phyloP scores from a whole-genome alignment of 1,140 invertebrate species.

The Archegozetes longisetosus region DNA sequence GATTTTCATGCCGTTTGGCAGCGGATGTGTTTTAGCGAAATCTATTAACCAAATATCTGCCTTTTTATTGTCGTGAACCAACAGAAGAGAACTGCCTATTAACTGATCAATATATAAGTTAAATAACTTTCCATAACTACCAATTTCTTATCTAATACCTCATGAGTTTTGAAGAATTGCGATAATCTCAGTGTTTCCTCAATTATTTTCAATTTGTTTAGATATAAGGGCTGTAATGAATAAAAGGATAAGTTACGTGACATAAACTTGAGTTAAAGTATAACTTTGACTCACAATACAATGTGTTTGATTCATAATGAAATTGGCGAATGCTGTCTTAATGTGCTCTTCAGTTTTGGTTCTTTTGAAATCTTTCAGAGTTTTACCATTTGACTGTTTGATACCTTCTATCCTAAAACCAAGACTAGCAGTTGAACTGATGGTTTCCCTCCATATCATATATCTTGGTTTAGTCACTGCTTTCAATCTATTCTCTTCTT shows the following conservation, averaged over 20 bases:
- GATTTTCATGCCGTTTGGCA: slow-evolving; percentile 54
- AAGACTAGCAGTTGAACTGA: slow-evolving; percentile 82
- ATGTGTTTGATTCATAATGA: slow-evolving; percentile 58
- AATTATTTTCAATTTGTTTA: slow-evolving; percentile 25
- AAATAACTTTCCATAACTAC: neutral
- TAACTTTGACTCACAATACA: slow-evolving; percentile 44
- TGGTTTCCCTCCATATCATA: slow-evolving; percentile 95
- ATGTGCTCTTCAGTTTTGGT: slow-evolving; percentile 67
- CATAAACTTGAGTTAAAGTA: neutral
- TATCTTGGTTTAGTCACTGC: slow-evolving; percentile 89
- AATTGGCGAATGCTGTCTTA: slow-evolving; percentile 58
- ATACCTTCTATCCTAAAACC: slow-evolving; percentile 94
- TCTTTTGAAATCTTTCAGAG: slow-evolving; percentile 92
- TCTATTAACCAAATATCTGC: slow-evolving; percentile 94
- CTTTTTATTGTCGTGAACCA: slow-evolving; percentile 76
- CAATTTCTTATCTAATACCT: slow-evolving; percentile 22
- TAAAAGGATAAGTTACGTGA: neutral
- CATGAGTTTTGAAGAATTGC: slow-evolving; percentile 29
- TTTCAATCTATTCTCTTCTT: slow-evolving; percentile 69
- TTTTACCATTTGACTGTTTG: slow-evolving; percentile 60
- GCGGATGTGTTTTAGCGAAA: slow-evolving; percentile 81
- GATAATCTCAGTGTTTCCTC: slow-evolving; percentile 27
- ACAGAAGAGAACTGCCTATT: slow-evolving; percentile 89
- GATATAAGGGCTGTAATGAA: slow-evolving; percentile 18
- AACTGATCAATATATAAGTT: slow-evolving; percentile 37